phyloP scores from a whole-genome alignment of 2,888 invertebrate species.

The Thymelicus sylvestris region DNA sequence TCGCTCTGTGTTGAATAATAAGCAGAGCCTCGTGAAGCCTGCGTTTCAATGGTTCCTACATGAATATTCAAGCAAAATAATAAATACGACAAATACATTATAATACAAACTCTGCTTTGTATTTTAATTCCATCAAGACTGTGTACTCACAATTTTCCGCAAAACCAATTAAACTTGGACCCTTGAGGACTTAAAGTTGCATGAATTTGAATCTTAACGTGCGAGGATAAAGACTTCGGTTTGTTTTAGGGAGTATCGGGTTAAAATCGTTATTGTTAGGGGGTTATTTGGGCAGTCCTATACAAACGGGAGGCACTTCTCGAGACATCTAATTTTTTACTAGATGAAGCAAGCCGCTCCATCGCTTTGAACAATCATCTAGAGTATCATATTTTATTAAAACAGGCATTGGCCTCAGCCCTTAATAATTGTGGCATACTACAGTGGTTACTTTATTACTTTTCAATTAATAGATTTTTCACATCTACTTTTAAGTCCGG shows the following conservation, averaged over 20 bases:
- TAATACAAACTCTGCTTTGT: slow-evolving; percentile 24
- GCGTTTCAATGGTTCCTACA: too few relatives aligned
- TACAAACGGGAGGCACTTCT: slow-evolving; percentile 41
- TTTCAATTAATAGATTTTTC: too few relatives aligned
- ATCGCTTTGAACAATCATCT: not conserved
- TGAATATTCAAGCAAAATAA: too few relatives aligned
- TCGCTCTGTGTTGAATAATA: too few relatives aligned
- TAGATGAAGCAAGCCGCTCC: not conserved
- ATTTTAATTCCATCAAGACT: slow-evolving; percentile 40
- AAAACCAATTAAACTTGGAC: slow-evolving; percentile 11
- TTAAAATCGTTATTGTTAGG: slow-evolving; percentile 1
- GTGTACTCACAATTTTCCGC: slow-evolving; percentile 35
- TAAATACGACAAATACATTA: slow-evolving; percentile 24
- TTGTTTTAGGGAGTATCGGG: not conserved
- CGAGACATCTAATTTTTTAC: slow-evolving; percentile 22
- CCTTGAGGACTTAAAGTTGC: not conserved
- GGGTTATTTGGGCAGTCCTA: slow-evolving; percentile 42
- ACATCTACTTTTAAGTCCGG: too few relatives aligned
- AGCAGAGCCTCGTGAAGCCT: too few relatives aligned
- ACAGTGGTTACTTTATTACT: too few relatives aligned
- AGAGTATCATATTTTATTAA: not conserved
- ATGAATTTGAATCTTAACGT: not conserved
- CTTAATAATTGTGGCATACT: too few relatives aligned
- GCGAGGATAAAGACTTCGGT: not conserved
- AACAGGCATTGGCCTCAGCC: not conserved